phyloP scores from a whole-genome alignment of 2,113 vertebrate genomes.

The Centropus unirufus region DNA sequence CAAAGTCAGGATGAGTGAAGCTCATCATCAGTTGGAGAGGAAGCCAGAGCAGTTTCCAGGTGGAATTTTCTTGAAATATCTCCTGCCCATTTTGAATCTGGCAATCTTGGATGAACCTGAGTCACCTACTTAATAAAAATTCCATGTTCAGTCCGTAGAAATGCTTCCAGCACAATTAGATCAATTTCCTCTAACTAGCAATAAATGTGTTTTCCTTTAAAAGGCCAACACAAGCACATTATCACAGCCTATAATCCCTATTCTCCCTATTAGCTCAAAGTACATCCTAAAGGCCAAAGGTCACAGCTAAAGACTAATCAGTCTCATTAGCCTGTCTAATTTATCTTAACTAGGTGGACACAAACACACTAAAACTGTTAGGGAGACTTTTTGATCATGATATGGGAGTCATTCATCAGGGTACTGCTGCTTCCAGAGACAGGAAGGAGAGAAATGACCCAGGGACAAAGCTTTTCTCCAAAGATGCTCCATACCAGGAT shows the following conservation, averaged over 20 bases:
- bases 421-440: slow-evolving; percentile 76
- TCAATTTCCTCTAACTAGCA: slow-evolving; percentile 99
- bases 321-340: slow-evolving; percentile 89
- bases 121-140: slow-evolving; percentile 91
- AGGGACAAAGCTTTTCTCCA: slow-evolving; percentile 62
- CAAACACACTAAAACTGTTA: slow-evolving; percentile 81
- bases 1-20: slow-evolving; percentile 28
- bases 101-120: slow-evolving; percentile 85
- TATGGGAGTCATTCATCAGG: slow-evolving; percentile 87
- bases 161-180: slow-evolving; percentile 94
- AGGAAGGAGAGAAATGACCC: slow-evolving; percentile 73
- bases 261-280: slow-evolving; percentile 83
- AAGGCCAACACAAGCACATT: slow-evolving; percentile 89
- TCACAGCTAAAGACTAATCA: slow-evolving; percentile 84
- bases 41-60: slow-evolving; percentile 32
- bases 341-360: slow-evolving; percentile 85
- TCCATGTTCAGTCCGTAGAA: slow-evolving; percentile 90
- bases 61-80: slow-evolving; percentile 79
- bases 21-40: slow-evolving; percentile 39
- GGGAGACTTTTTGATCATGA: slow-evolving; percentile 79
- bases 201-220: slow-evolving; percentile 99
- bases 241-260: slow-evolving; percentile 80
- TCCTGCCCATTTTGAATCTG: slow-evolving; percentile 78
- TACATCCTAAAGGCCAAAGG: slow-evolving; percentile 81
- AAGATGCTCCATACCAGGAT: slow-evolving; percentile 17